Conservation (phyloP, 1,140 invertebrate species). For the Pentalonia nigronervosa region DNA sequence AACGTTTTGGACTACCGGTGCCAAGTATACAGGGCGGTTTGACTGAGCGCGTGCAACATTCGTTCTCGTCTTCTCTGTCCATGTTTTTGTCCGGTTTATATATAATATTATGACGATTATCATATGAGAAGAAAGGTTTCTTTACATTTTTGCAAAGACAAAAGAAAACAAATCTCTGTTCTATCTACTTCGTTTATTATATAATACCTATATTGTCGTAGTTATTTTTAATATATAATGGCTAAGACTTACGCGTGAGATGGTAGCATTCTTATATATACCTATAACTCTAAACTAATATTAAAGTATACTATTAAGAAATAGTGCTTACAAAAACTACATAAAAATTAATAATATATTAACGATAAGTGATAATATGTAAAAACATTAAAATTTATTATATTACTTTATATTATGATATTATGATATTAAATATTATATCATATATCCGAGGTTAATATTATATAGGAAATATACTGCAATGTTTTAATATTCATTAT, state of each 20-base stretch:
- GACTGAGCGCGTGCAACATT: neutral
- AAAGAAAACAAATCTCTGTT: too few relatives aligned
- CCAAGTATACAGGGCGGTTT: neutral
- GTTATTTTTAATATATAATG: neutral
- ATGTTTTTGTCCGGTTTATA: neutral
- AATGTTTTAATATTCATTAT: neutral
- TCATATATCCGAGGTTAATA: neutral
- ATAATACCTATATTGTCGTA: too few relatives aligned
- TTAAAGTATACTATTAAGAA: too few relatives aligned
- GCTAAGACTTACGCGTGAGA: too few relatives aligned
- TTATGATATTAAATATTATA: neutral
- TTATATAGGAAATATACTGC: neutral
- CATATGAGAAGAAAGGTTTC: neutral
- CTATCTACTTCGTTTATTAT: too few relatives aligned
- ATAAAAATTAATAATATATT: neutral
- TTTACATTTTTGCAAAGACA: too few relatives aligned
- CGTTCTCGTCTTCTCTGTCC: neutral
- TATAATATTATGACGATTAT: too few relatives aligned
- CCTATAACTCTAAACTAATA: too few relatives aligned
- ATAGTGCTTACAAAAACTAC: neutral
- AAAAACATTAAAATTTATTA: neutral
- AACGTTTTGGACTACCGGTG: neutral
- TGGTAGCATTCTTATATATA: too few relatives aligned
- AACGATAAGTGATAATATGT: neutral
- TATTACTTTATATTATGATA: neutral